A percentile compares a stretch with the other conserved stretches of the same genome.
phyloP scores from a whole-genome alignment of 2,797 vertebrate genomes.

The Schizopygopsis malacanthus region DNA sequence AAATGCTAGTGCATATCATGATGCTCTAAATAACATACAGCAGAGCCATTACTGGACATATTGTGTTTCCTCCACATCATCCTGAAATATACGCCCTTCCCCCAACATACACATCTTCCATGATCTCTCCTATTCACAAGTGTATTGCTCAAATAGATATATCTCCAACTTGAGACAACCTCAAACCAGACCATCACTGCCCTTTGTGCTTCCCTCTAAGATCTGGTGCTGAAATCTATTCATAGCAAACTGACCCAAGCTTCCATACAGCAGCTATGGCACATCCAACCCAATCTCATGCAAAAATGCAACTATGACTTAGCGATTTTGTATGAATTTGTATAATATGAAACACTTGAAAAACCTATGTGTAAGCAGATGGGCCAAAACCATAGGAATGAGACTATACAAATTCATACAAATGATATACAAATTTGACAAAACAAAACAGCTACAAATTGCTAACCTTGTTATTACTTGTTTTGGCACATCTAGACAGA shows the following conservation, averaged over 20 bases:
- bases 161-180: not conserved
- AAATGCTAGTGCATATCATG: not conserved
- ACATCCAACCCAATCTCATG: not conserved
- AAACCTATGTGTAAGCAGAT: not conserved
- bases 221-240: not conserved
- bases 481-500: not conserved
- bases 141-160: not conserved
- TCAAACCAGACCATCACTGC: not conserved
- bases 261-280: not conserved
- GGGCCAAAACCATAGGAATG: not conserved
- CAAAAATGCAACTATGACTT: not conserved
- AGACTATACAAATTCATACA: not conserved
- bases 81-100: not conserved
- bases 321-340: not conserved
- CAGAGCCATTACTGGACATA: conserved; percentile 20
- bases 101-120: not conserved
- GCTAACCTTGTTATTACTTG: too few species aligned
- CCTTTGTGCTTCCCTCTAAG: not conserved
- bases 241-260: not conserved
- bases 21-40: not conserved
- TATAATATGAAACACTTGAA: not conserved
- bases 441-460: not conserved
- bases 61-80: conserved; percentile 12
- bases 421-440: not conserved
- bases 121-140: not conserved